A percentile compares a stretch with the other conserved stretches of the same genome.
Evolutionary conservation across 2,888 invertebrate genomes (phyloP).

Genomic region (Serripes groenlandicus): DNA sequence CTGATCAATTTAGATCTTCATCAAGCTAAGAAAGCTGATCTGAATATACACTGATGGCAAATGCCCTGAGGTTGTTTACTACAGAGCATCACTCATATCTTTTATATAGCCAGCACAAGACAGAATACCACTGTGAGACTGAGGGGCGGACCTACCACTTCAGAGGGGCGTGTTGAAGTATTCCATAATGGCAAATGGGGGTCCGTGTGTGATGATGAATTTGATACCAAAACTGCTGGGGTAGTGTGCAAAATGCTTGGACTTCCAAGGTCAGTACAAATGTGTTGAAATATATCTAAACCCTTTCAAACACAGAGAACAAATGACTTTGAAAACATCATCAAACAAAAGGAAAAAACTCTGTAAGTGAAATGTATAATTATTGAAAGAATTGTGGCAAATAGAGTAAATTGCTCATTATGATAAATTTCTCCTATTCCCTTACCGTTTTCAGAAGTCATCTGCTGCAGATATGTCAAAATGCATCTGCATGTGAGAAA

Average conservation of each 20-base stretch:
- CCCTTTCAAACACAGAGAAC: background rate
- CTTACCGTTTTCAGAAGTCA: background rate
- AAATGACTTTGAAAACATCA: background rate
- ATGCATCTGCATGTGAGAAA: no score
- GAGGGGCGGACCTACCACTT: constrained; percentile 67
- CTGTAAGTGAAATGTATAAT: no score
- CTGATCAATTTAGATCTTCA: no score
- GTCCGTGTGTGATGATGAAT: constrained; percentile 78
- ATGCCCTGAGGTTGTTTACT: no score
- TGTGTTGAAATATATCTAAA: background rate
- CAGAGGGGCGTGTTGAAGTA: constrained; percentile 75
- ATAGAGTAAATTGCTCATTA: background rate
- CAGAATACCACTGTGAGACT: constrained; percentile 71
- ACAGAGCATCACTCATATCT: no score
- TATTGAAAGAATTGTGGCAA: no score
- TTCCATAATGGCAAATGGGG: constrained; percentile 88
- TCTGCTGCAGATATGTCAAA: background rate
- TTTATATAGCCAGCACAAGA: background rate
- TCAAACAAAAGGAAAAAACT: no score
- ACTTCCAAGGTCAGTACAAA: constrained; percentile 61
- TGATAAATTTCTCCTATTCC: background rate
- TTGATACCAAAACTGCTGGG: constrained; percentile 72
- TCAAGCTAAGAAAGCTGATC: no score
- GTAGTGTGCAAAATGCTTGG: constrained; percentile 74
- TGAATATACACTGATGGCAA: no score